A percentile compares a stretch with the other conserved stretches of the same genome.
Evolutionary conservation across 2,797 vertebrate species (phyloP).

Genomic region (Telmatherina bonti): DNA sequence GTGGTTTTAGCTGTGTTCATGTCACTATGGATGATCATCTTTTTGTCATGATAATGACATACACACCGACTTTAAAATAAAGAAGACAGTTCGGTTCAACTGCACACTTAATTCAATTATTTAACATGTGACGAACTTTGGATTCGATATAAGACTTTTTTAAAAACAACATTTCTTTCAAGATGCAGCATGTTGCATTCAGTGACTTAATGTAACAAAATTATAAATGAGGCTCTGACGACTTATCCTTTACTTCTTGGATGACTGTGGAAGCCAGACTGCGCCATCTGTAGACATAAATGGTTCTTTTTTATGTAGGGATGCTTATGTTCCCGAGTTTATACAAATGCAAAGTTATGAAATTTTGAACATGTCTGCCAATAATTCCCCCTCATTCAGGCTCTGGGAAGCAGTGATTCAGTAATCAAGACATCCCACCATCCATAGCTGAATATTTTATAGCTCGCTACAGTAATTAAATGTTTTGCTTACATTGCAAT

Average conservation of each 20-base stretch:
- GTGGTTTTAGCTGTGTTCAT: not conserved
- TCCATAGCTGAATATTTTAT: too few relatives aligned
- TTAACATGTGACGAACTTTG: not conserved
- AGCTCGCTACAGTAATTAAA: not conserved
- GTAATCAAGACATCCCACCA: too few relatives aligned
- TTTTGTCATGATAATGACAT: not conserved
- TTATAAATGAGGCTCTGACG: not conserved
- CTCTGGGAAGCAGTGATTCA: too few relatives aligned
- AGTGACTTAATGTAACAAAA: not conserved
- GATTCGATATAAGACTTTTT: not conserved
- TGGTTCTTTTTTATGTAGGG: too few relatives aligned
- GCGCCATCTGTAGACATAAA: not conserved
- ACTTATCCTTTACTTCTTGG: too few relatives aligned
- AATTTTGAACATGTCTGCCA: too few relatives aligned
- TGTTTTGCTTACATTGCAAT: not conserved
- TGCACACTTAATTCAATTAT: too few relatives aligned
- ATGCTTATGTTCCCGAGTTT: too few relatives aligned
- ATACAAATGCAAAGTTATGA: too few relatives aligned
- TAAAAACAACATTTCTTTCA: not conserved
- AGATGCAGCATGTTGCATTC: not conserved
- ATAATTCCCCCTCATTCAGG: too few relatives aligned
- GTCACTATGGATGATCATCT: not conserved
- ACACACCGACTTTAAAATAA: not conserved
- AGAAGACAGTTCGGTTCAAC: not conserved
- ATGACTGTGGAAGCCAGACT: not conserved